Evolutionary conservation across 2,797 vertebrate species (phyloP).

Genomic region (Dallia pectoralis): DNA sequence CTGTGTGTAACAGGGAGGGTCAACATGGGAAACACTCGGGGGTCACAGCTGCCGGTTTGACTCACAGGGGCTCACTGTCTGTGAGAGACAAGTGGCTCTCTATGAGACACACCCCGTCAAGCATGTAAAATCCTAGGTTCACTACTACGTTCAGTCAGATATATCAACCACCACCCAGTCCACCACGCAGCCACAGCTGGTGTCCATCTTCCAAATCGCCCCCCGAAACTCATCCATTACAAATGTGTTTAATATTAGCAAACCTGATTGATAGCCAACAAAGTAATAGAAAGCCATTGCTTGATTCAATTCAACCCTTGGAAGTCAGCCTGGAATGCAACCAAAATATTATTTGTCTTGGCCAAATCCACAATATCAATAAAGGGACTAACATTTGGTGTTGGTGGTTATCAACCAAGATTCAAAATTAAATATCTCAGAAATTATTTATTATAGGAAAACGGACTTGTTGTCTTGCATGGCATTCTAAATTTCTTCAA

Average conservation of each 20-base stretch:
- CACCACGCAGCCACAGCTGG: too few species aligned
- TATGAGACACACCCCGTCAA: neutral
- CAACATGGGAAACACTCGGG: conserved; percentile 10
- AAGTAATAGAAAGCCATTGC: neutral
- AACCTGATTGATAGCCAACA: neutral
- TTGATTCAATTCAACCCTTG: neutral
- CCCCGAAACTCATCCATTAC: too few species aligned
- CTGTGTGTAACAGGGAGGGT: neutral
- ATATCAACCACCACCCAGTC: neutral
- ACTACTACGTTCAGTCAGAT: neutral
- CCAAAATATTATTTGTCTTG: neutral
- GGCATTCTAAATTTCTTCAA: conserved; percentile 30
- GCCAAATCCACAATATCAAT: neutral
- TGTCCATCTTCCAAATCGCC: too few species aligned
- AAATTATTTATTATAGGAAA: conserved; percentile 1
- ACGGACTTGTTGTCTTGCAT: conserved; percentile 25
- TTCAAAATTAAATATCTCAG: neutral
- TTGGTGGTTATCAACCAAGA: neutral
- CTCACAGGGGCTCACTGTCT: neutral
- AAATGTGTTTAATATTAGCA: neutral
- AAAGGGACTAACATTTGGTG: neutral
- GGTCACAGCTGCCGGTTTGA: conserved; percentile 12
- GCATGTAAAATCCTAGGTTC: neutral
- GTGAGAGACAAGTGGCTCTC: neutral
- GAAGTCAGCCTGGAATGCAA: neutral